Evolutionary conservation across 2,888 invertebrate species (phyloP), one percentile per base, ranked within the genome.

Genomic region (Dolomedes plantarius): DNA sequence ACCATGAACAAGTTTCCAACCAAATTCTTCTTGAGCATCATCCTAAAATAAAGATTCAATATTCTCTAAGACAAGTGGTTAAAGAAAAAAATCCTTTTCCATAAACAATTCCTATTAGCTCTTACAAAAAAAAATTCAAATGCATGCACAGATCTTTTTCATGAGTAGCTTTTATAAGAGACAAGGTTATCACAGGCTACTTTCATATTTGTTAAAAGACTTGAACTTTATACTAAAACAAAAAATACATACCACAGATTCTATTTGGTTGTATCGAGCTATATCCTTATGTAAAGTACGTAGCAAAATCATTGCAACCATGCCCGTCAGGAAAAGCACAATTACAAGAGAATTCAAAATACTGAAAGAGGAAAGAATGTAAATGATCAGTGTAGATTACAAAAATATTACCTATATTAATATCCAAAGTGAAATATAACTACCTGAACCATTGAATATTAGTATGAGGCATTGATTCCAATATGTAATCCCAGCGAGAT

Each of bases 271-370:
- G 91, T 99, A 99, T 89, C 99, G 94, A 3, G 99, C 98, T 90
- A 99, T 99, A 92, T 99, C 99, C 91, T 98, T 98, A 91, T 99
- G 98, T 87, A 99, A 93, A 0, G 99, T 99, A 88, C 99, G 93
- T 89, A 99, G 92, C 92, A 99, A 94, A 90, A 99, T 99, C 99
- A 99, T 99, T 32, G 98, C 99, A 19, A 99, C 98, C 99, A 99
- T 99, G 89, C 99, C 99, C 89, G 98, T 97, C 27, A 99, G 93
- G 92, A 99, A 99, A 19, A 93, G 89, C 9, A 93, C 92, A 89
- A 99, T 99, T 80, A 99, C 98, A 90, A 99, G 93, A 0, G 98
- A 98, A 92, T 99, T 99, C 88, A 99, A 93, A 90, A 99, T 99
- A 89, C 98, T 98, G 90, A 89, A 91, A 90, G 89, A 90, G 74